Evolutionary conservation across 2,888 invertebrate species (phyloP).

Genomic region (Nebria salina): DNA sequence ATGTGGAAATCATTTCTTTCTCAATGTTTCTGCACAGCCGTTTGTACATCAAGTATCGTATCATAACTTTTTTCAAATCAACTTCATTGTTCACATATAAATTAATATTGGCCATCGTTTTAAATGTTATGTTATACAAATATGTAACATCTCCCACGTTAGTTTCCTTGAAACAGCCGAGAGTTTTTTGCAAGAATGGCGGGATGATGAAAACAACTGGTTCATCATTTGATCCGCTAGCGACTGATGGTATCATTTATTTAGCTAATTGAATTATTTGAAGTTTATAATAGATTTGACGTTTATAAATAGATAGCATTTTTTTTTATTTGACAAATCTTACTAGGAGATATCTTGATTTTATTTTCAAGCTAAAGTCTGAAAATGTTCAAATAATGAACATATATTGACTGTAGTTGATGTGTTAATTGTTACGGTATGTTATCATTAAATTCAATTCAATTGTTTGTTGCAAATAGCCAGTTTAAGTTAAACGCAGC

Average conservation of each 20-base stretch:
- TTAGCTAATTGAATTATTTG: not conserved
- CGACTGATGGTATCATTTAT: no score
- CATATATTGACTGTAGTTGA: no score
- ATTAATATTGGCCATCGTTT: not conserved
- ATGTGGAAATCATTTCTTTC: slow-evolving; percentile 10
- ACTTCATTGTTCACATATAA: slow-evolving; percentile 14
- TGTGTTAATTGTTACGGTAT: no score
- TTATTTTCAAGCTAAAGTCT: no score
- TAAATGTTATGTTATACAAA: slow-evolving; percentile 4
- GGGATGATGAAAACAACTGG: slow-evolving; percentile 18
- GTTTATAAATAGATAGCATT: not conserved
- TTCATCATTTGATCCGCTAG: not conserved
- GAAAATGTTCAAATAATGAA: no score
- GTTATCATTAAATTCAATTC: no score
- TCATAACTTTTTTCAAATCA: slow-evolving; percentile 3
- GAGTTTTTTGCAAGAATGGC: not conserved
- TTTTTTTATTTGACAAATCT: not conserved
- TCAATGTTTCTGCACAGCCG: not conserved
- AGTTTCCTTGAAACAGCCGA: not conserved
- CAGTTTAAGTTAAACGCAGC: no score
- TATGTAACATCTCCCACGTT: not conserved
- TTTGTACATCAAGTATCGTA: slow-evolving; percentile 17
- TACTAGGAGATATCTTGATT: no score
- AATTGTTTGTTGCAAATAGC: no score
- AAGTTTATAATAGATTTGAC: slow-evolving; percentile 3